Evolutionary conservation across 2,888 invertebrate species (phyloP).

Genomic region (Dryomyza anilis): DNA sequence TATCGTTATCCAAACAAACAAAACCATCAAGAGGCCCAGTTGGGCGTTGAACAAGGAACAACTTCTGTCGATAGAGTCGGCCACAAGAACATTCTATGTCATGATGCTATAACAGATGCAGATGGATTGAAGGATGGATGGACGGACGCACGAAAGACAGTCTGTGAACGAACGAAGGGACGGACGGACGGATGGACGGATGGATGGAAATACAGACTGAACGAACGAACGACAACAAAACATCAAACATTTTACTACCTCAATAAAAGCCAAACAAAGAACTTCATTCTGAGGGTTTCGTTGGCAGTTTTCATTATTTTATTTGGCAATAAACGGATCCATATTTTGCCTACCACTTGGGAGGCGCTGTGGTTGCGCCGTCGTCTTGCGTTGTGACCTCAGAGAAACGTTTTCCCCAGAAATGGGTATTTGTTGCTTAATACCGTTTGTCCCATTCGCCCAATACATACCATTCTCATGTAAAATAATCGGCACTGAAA

Average conservation of each 20-base stretch:
- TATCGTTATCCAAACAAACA: too few species aligned
- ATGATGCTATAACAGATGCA: too few species aligned
- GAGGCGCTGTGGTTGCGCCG: background rate
- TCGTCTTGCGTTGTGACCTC: too few species aligned
- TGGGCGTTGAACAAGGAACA: too few species aligned
- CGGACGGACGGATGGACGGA: constrained; percentile 12
- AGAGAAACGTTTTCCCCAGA: too few species aligned
- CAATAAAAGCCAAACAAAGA: constrained; percentile 58
- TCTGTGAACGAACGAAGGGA: constrained; percentile 10
- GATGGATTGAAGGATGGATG: constrained; percentile 15
- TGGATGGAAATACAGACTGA: constrained; percentile 18
- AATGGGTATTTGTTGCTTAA: background rate
- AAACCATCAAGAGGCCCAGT: too few species aligned
- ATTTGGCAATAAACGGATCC: constrained; percentile 57
- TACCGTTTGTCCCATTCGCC: background rate
- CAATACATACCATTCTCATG: background rate
- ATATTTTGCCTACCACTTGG: constrained; percentile 37
- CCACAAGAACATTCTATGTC: too few species aligned
- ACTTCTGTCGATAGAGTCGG: too few species aligned
- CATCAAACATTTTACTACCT: constrained; percentile 56
- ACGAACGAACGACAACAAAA: constrained; percentile 34
- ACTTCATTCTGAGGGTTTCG: constrained; percentile 45
- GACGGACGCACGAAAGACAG: constrained; percentile 36
- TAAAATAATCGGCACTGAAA: constrained; percentile 9
- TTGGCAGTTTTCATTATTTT: constrained; percentile 60